Conservation (phyloP, 2,888 invertebrate species). For the Drosophila aldrichi region DNA sequence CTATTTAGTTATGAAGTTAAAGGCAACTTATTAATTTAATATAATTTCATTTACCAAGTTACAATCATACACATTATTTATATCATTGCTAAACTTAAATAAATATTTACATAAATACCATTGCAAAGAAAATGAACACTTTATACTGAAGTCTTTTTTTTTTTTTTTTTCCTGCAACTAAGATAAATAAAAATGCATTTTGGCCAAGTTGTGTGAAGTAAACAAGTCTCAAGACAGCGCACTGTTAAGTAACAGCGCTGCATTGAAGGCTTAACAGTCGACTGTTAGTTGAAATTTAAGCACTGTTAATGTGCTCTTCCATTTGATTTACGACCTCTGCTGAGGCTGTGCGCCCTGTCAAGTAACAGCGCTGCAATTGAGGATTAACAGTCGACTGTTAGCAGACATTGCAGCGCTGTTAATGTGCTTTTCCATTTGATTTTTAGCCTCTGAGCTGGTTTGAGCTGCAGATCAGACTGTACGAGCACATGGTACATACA, state of each 20-base stretch:
- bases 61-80: no score
- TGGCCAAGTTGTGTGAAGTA: slow-evolving; percentile 9
- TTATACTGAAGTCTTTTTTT: not conserved
- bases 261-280: not conserved
- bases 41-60: no score
- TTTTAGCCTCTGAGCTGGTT: slow-evolving; percentile 25
- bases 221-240: not conserved
- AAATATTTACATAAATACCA: no score
- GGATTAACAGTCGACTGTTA: slow-evolving; percentile 6
- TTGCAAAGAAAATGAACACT: no score
- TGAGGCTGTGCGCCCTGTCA: slow-evolving; percentile 19
- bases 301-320: slow-evolving; percentile 24
- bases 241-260: slow-evolving; percentile 44
- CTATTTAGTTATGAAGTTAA: no score
- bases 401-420: slow-evolving; percentile 10
- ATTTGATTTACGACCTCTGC: slow-evolving; percentile 32
- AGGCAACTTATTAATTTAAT: no score
- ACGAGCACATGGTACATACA: not conserved
- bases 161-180: slow-evolving; percentile 19
- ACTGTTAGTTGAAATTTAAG: slow-evolving; percentile 2
- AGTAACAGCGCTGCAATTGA: slow-evolving; percentile 32
- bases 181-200: slow-evolving; percentile 42
- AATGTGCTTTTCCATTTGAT: slow-evolving; percentile 35
- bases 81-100: no score
- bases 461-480: slow-evolving; percentile 27